Conservation (phyloP, 2,888 invertebrate genomes). For the Trachelus tabidus region DNA sequence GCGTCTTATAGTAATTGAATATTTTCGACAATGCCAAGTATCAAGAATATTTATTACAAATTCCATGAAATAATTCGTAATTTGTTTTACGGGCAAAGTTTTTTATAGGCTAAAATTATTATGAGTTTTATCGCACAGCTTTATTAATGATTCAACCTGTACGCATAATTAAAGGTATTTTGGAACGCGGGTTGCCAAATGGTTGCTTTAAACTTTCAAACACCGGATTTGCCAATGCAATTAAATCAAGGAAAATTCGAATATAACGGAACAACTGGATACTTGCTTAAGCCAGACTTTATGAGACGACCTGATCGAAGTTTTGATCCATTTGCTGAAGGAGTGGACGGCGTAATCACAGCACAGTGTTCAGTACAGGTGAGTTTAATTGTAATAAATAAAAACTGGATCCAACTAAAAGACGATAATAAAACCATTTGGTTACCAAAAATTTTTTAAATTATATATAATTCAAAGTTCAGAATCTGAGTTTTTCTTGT, state of each 20-base stretch:
- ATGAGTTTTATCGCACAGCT: neutral
- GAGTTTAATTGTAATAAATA: conserved; percentile 21
- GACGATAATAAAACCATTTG: neutral
- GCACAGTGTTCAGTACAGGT: conserved; percentile 76
- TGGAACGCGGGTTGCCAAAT: conserved; percentile 81
- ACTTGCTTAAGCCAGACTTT: conserved; percentile 78
- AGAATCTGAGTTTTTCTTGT: neutral
- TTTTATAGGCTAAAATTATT: neutral
- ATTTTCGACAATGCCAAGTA: neutral
- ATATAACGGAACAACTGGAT: conserved; percentile 77
- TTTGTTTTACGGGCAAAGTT: neutral
- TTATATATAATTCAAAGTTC: neutral
- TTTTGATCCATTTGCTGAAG: conserved; percentile 80
- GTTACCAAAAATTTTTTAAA: neutral
- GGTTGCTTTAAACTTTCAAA: conserved; percentile 82
- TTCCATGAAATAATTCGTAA: neutral
- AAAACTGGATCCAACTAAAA: neutral
- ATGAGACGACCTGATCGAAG: conserved; percentile 76
- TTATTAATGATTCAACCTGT: conserved; percentile 3
- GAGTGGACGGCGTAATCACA: conserved; percentile 81
- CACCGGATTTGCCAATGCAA: conserved; percentile 78
- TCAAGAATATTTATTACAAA: neutral
- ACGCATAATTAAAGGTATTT: conserved; percentile 69
- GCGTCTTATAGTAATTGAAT: neutral
- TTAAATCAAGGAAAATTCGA: conserved; percentile 81